Percentiles rank a stretch among this genome's conserved stretches.
Evolutionary conservation across 2,888 invertebrate genomes (phyloP).

Genomic region (Chrysolina oricalcia): DNA sequence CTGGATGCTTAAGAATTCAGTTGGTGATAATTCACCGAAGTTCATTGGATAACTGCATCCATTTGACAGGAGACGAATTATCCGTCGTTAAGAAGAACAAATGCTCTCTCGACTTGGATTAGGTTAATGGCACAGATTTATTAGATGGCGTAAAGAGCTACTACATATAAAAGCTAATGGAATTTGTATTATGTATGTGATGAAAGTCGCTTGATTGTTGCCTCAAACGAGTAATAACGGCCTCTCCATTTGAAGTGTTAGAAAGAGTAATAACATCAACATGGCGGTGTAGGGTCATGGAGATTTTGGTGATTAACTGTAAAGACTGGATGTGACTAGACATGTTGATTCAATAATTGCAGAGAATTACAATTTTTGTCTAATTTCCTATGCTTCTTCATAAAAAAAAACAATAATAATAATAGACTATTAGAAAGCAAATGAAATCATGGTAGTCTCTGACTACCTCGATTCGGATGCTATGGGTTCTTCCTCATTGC

Average conservation of each 20-base stretch:
- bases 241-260: not conserved
- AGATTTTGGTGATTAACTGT: no score
- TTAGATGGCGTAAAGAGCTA: not conserved
- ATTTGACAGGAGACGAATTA: not conserved
- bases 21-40: not conserved
- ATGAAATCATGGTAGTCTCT: no score
- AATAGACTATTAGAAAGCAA: no score
- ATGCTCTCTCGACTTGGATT: not conserved
- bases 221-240: not conserved
- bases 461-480: no score
- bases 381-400: no score
- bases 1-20: not conserved
- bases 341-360: no score
- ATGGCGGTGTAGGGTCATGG: no score
- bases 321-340: no score
- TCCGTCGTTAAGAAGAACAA: not conserved
- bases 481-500: no score
- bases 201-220: not conserved
- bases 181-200: not conserved
- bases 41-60: not conserved
- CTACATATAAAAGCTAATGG: not conserved
- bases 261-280: no score
- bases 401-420: no score
- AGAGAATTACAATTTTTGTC: no score
- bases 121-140: not conserved